Conservation (phyloP, 2,888 invertebrate genomes). For the Ectemnius cavifrons region DNA sequence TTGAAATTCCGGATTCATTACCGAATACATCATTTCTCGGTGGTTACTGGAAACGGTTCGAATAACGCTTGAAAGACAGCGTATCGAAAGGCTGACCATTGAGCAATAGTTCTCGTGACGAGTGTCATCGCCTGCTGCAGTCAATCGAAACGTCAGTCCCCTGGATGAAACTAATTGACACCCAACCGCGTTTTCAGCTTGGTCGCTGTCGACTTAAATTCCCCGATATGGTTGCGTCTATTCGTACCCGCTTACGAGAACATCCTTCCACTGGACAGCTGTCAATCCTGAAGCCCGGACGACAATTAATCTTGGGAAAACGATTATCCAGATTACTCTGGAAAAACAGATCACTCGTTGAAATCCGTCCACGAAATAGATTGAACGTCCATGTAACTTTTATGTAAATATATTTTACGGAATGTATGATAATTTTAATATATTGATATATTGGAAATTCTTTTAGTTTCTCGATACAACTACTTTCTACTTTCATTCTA, state of each 20-base stretch:
- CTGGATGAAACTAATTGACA: constrained; percentile 38
- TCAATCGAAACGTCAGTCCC: neutral
- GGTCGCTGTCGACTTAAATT: constrained; percentile 35
- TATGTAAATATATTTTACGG: too few species aligned
- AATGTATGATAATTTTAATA: too few species aligned
- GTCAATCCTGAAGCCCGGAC: neutral
- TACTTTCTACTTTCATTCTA: too few species aligned
- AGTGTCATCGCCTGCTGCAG: neutral
- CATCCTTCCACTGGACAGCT: neutral
- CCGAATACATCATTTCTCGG: too few species aligned
- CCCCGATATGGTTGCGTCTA: neutral
- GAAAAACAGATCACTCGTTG: neutral
- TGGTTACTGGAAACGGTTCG: too few species aligned
- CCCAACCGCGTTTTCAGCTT: constrained; percentile 21
- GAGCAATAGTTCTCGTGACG: neutral
- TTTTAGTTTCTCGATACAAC: too few species aligned
- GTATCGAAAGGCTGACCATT: too few species aligned
- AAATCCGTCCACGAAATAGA: too few species aligned
- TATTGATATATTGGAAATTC: too few species aligned
- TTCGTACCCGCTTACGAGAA: neutral
- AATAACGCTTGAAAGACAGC: too few species aligned
- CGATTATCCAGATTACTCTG: neutral
- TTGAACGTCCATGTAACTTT: too few species aligned
- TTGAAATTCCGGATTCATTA: too few species aligned
- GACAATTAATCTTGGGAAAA: constrained; percentile 4